A percentile compares a stretch with the other conserved stretches of the same genome.
phyloP scores from a whole-genome alignment of 1,140 invertebrate species.

The Macrosteles quadrilineatus region DNA sequence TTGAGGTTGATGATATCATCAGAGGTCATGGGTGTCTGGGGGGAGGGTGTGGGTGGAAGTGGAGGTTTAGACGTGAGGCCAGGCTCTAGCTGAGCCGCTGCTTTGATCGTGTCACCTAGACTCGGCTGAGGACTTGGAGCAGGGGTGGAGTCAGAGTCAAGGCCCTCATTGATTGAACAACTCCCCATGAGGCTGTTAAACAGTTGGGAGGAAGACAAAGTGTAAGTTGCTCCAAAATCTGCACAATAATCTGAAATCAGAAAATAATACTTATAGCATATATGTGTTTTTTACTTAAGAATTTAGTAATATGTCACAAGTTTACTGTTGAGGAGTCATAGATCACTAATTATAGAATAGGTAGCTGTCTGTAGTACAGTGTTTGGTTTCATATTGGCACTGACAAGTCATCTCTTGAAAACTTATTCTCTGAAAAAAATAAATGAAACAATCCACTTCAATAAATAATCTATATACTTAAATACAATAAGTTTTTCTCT shows the following conservation, averaged over 20 bases:
- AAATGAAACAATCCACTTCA: too few relatives aligned
- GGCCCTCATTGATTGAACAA: conserved; percentile 32
- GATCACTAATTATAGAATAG: too few relatives aligned
- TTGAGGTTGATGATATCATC: conserved; percentile 45
- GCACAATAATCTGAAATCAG: conserved; percentile 23
- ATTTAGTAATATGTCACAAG: background rate
- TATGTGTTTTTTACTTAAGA: background rate
- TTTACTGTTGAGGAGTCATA: background rate
- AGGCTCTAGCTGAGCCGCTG: conserved; percentile 34
- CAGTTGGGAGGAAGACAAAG: conserved; percentile 29
- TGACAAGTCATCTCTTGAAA: too few relatives aligned
- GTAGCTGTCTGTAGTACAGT: too few relatives aligned
- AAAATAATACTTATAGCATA: background rate
- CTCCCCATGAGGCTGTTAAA: conserved; percentile 35
- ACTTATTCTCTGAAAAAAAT: too few relatives aligned
- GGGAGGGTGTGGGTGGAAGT: conserved; percentile 29
- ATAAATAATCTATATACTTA: too few relatives aligned
- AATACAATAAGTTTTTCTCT: too few relatives aligned
- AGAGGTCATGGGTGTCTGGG: background rate
- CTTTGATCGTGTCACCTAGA: conserved; percentile 23
- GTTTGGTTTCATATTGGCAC: too few relatives aligned
- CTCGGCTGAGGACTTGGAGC: conserved; percentile 36
- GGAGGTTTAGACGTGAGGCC: conserved; percentile 41
- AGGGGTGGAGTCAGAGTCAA: conserved; percentile 37
- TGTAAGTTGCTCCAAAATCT: conserved; percentile 29